phyloP scores from a whole-genome alignment of 2,888 invertebrate species.

The Proisotoma minuta region DNA sequence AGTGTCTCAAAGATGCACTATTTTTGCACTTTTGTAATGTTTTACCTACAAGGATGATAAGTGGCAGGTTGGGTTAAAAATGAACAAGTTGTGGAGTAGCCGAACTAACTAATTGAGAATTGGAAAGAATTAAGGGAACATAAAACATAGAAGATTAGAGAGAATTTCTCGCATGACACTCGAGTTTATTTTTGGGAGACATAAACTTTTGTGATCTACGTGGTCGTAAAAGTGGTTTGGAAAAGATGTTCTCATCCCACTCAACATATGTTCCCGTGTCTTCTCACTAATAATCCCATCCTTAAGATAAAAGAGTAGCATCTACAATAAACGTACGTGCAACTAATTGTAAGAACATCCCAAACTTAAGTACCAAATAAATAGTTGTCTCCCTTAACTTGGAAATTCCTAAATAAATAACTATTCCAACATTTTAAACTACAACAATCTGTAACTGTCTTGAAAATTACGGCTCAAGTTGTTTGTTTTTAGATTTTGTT shows the following conservation, averaged over 20 bases:
- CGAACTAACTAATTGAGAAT: constrained; percentile 16
- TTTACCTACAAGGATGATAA: too few relatives aligned
- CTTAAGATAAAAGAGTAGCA: neutral
- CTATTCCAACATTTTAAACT: neutral
- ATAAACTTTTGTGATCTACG: constrained; percentile 11
- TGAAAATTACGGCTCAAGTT: too few relatives aligned
- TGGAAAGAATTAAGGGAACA: constrained; percentile 14
- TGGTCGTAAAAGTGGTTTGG: neutral
- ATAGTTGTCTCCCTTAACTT: neutral
- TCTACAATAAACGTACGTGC: neutral
- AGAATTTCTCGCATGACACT: too few relatives aligned
- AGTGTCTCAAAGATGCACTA: neutral
- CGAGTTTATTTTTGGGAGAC: neutral
- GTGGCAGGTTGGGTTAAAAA: too few relatives aligned
- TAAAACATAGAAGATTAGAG: too few relatives aligned
- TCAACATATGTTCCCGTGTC: constrained; percentile 11
- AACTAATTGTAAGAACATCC: neutral
- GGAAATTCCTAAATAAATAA: constrained; percentile 10
- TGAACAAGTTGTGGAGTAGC: too few relatives aligned
- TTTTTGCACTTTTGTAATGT: neutral
- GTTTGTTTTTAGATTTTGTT: constrained; percentile 8
- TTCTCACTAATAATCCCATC: constrained; percentile 6
- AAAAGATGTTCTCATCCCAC: neutral
- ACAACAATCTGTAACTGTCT: constrained; percentile 13
- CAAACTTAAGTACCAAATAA: constrained; percentile 7